Conservation (phyloP, 2,888 invertebrate genomes). For the Bedellia somnulentella region DNA sequence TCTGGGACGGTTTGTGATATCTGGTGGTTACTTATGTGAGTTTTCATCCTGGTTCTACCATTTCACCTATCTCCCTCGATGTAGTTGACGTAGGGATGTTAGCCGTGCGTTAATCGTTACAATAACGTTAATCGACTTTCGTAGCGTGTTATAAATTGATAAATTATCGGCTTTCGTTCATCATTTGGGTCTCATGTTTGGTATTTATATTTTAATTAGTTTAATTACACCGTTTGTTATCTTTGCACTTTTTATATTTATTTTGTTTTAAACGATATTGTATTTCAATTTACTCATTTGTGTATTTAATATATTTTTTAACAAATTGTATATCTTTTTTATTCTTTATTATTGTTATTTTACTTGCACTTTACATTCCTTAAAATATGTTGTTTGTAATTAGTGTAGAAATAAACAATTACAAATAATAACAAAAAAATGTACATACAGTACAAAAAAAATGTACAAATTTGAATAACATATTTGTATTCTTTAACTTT, state of each 20-base stretch:
- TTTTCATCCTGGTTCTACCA: neutral
- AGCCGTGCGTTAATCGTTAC: neutral
- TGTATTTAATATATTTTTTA: too few relatives aligned
- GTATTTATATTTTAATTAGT: too few relatives aligned
- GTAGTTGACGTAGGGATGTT: neutral
- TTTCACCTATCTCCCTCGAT: neutral
- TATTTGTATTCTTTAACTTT: neutral
- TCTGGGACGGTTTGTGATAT: neutral
- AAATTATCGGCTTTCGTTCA: neutral
- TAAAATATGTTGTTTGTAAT: too few relatives aligned
- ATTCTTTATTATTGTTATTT: too few relatives aligned
- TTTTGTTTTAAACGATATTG: too few relatives aligned
- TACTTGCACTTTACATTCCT: too few relatives aligned
- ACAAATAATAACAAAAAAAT: neutral
- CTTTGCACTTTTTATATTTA: too few relatives aligned
- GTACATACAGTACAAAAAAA: neutral
- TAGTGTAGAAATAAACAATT: neutral
- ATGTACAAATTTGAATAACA: neutral
- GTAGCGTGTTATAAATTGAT: neutral
- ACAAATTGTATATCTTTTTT: too few relatives aligned
- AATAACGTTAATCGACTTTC: neutral
- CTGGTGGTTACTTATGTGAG: too few relatives aligned
- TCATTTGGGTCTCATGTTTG: too few relatives aligned
- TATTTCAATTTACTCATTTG: too few relatives aligned
- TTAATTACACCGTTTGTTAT: too few relatives aligned